phyloP scores from a whole-genome alignment of 2,888 invertebrate species.

The Ophioninae sp. region DNA sequence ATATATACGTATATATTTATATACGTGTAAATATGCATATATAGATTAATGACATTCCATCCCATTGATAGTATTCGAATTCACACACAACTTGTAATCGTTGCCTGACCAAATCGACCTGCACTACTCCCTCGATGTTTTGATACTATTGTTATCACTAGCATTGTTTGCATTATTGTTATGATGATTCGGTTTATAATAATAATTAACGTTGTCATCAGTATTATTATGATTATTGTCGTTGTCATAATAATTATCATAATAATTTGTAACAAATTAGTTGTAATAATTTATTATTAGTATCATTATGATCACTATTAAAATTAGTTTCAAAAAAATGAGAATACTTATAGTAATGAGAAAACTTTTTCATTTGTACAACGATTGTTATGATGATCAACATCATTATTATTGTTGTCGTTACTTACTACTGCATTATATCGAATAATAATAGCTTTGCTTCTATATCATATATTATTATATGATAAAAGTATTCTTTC shows the following conservation, averaged over 20 bases:
- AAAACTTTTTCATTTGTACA: too few species aligned
- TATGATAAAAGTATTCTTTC: too few species aligned
- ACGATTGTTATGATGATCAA: too few species aligned
- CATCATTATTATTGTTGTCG: too few species aligned
- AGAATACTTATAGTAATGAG: too few species aligned
- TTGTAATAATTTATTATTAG: too few species aligned
- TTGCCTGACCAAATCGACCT: neutral
- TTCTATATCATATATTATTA: too few species aligned
- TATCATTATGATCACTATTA: too few species aligned
- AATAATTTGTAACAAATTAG: neutral
- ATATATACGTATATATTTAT: too few species aligned
- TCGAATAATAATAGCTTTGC: too few species aligned
- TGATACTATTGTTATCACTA: neutral
- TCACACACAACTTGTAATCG: conserved; percentile 21
- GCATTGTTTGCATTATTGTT: neutral
- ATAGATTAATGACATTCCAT: conserved; percentile 46
- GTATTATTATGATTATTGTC: neutral
- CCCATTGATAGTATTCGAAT: conserved; percentile 30
- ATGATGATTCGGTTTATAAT: neutral
- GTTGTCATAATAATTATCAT: neutral
- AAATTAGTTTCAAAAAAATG: too few species aligned
- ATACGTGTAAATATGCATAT: neutral
- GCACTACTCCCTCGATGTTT: neutral
- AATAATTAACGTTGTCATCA: neutral
- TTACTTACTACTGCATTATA: too few species aligned